Percentiles rank a stretch among this genome's conserved stretches.
phyloP scores from a whole-genome alignment of 2,113 vertebrate genomes.

The Xenopus borealis region DNA sequence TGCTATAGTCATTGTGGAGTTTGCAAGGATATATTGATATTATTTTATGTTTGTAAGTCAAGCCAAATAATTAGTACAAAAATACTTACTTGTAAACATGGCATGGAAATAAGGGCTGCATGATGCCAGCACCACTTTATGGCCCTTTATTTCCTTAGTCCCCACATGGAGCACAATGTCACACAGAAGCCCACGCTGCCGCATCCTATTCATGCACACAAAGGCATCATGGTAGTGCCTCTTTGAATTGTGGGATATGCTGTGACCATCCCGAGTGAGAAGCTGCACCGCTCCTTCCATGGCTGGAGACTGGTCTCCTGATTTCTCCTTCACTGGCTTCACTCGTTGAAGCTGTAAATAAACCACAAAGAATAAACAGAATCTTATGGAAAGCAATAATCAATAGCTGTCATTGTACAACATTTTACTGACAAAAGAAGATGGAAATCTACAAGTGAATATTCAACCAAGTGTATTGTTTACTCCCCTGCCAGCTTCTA shows the following conservation, averaged over 20 bases:
- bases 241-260: slow-evolving; percentile 96
- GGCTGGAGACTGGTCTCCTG: slow-evolving; percentile 62
- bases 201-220: slow-evolving; percentile 98
- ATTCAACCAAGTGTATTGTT: too few species aligned
- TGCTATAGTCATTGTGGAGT: too few species aligned
- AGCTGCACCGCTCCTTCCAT: slow-evolving; percentile 94
- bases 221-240: slow-evolving; percentile 97
- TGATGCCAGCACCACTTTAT: slow-evolving; percentile 97
- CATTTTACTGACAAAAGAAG: too few species aligned
- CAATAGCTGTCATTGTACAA: too few species aligned
- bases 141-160: slow-evolving; percentile 96
- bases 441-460: too few species aligned
- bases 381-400: too few species aligned
- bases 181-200: slow-evolving; percentile 90
- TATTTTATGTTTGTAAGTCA: too few species aligned
- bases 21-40: too few species aligned
- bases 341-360: slow-evolving; percentile 62
- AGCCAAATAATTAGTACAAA: not conserved
- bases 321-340: slow-evolving; percentile 65
- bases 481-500: too few species aligned
- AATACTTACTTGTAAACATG: slow-evolving; percentile 94
- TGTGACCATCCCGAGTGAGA: slow-evolving; percentile 90
- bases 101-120: slow-evolving; percentile 99
- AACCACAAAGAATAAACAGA: not conserved
- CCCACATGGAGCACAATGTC: slow-evolving; percentile 95